Base-by-base conservation (phyloP, 30 jellyfish, hydroid and myxozoan genomes). In the Chrysaora quinquecirrha region DNA sequence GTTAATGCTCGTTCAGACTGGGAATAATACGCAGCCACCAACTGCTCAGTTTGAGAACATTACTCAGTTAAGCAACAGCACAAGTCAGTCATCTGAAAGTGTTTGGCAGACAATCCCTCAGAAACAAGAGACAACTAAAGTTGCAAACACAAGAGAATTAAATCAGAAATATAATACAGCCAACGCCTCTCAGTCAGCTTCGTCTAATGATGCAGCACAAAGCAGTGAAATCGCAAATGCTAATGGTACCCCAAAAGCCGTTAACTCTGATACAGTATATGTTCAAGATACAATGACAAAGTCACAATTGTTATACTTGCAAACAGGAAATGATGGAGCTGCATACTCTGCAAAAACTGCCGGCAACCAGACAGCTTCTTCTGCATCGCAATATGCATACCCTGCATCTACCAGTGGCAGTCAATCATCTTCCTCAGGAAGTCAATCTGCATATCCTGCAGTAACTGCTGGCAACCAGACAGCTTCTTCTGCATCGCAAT, bases 1-100 rank as follows among this genome's bases (percentile, higher is more conserved):
- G 12, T 50, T 82, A 9, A 68, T 82, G 92, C 23, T 82, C 21
- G 80, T 82, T 31, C 92, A 82, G 47, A 82, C 92, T 31, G 92
- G 92, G 19, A 82, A 70, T 30, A 14, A 82, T 1, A 82, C 92
- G 4, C 73, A 48, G 58, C 58, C 62, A 18, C 9, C 25, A 1
- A 2, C 43, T 0, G 64, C 24, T 3, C 11, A 62, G 22, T 30
- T 7, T 71, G 71, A 48, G 64, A 47, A 19, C n/a, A 38, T 0
- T 23, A 63, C 19, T 20, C 16, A 12, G 34, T 19, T 0, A 33
- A 70, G 0, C 21, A 64, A 63, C 33, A 66, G 54, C 10, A 38
- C 54, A 3, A 14, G 14, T 38, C 6, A 38, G 54, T 6, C 54
- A 3, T 6, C 14, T 3, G 54, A 38, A 3, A n/a, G n/a, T n/a